A percentile compares a stretch with the other conserved stretches of the same genome.
Evolutionary conservation across 2,113 vertebrate genomes (phyloP).

Genomic region (Sylvilagus bachmani): DNA sequence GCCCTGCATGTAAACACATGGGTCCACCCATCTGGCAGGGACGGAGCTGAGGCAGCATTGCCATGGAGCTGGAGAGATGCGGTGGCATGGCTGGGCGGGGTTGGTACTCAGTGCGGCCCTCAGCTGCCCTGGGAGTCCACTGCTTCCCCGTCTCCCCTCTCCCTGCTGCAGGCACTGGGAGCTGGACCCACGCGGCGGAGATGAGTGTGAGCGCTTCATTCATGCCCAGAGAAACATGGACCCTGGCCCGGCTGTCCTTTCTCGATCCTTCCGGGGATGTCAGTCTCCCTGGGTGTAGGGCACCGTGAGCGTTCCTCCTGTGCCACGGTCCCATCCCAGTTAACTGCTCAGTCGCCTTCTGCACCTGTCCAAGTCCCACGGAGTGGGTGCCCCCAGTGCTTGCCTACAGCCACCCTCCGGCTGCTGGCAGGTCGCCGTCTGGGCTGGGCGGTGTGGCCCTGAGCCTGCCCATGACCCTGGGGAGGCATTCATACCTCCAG

Average conservation of each 20-base stretch:
- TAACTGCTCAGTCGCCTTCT: not conserved
- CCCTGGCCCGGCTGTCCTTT: not conserved
- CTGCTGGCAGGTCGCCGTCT: too few relatives aligned
- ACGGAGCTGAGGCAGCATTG: slow-evolving; percentile 56
- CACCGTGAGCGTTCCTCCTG: not conserved
- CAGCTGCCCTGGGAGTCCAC: not conserved
- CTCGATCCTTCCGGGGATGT: not conserved
- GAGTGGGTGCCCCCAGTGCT: too few relatives aligned
- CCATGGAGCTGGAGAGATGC: slow-evolving; percentile 63
- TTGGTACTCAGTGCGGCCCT: slow-evolving; percentile 11
- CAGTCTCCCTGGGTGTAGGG: not conserved
- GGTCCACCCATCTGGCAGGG: slow-evolving; percentile 69
- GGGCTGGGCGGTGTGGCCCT: too few relatives aligned
- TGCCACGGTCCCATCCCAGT: not conserved
- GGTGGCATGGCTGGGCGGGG: not conserved
- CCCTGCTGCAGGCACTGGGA: not conserved
- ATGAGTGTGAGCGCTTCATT: not conserved
- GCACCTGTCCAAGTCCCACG: not conserved
- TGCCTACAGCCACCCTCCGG: not conserved
- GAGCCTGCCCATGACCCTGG: not conserved
- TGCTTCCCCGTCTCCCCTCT: not conserved
- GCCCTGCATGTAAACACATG: slow-evolving; percentile 68
- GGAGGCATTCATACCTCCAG: not conserved
- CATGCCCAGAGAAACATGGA: not conserved
- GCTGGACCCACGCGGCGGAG: not conserved